Percentiles rank a stretch among this genome's conserved stretches.
These are phyloP conservation scores for Anarrhichthys ocellatus DNA, from an alignment of 2,113 vertebrate species.

Conservation along the genomic window DNA sequence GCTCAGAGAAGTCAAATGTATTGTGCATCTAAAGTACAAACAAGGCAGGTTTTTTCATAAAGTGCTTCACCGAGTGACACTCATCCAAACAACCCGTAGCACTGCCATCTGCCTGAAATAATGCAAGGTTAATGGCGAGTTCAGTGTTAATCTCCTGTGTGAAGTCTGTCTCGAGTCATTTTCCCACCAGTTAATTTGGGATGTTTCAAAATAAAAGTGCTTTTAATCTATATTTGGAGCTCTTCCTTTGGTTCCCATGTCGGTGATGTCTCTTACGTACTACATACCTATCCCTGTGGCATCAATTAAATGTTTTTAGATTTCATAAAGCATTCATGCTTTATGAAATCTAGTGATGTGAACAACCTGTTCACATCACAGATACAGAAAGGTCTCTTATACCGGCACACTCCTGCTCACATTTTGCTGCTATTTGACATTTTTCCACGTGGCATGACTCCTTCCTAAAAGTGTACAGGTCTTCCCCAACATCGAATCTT, in stretches of 20 bases:
- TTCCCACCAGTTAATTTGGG: slow-evolving; percentile 61
- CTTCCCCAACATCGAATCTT: too few relatives aligned
- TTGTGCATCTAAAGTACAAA: slow-evolving; percentile 13
- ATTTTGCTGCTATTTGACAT: neutral
- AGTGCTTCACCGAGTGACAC: slow-evolving; percentile 27
- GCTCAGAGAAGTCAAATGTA: slow-evolving; percentile 10
- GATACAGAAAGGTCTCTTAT: neutral
- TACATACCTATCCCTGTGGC: neutral
- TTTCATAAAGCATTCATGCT: neutral
- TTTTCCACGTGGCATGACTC: neutral
- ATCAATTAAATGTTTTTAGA: neutral
- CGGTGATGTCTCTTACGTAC: neutral
- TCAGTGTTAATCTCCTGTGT: slow-evolving; percentile 73
- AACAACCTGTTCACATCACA: slow-evolving; percentile 7
- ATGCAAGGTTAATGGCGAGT: slow-evolving; percentile 68
- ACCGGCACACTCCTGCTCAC: neutral
- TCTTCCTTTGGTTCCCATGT: slow-evolving; percentile 26
- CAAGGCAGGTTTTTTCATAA: slow-evolving; percentile 25
- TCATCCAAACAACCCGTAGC: slow-evolving; percentile 50
- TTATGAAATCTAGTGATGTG: too few relatives aligned
- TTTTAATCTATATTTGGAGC: slow-evolving; percentile 35
- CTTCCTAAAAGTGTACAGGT: neutral
- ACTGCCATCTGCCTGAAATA: slow-evolving; percentile 58
- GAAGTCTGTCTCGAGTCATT: slow-evolving; percentile 40
- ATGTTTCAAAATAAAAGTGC: slow-evolving; percentile 49